Base-by-base conservation (phyloP, 2,113 vertebrate genomes). In the Colinus virginianus region DNA sequence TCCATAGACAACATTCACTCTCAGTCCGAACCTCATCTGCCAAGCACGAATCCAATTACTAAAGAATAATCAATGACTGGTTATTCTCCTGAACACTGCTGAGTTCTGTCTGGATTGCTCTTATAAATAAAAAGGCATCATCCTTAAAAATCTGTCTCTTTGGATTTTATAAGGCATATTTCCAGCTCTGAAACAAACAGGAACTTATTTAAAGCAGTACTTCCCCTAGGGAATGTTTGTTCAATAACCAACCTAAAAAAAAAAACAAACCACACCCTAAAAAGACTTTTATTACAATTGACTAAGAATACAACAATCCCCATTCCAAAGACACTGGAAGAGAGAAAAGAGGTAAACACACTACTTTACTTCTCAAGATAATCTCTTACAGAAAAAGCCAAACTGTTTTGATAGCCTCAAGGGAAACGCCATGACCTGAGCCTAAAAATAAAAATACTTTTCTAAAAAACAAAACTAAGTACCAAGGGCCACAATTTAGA, bases 11-110 rank as follows among this genome's bases (percentile, higher is more conserved):
- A 89, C 11, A 7, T 66, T 78, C 89, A 63, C 9, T 12, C 67
- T 96, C 42, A 48, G 68, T 56, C 83, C 5, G 46, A 97, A 96
- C 78, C 68, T 95, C 87, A 96, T 95, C 92, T 96, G 82, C 94
- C 70, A 95, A 87, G 96, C 84, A 82, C 9, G 0, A 45, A 97
- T 88, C 94, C 96, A 98, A 97, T 98, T 96, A 98, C 81, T 78
- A 36, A 94, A 84, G 90, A 95, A 96, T 90, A 96, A 95, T 95
- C 93, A 96, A 97, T 78, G 77, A 42, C 90, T 81, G 70, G 82
- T 78, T 95, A 93, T 88, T 85, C 66, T 76, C 90, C 90, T 87
- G 64, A 92, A 95, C 30, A 23, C 78, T 82, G 80, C 69, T 22
- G 25, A 86, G 90, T 69, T 94, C 61, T 80, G 58, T 48, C 56